These are phyloP conservation scores for Gibbula magus DNA, from an alignment of 2,888 invertebrate species.

Conservation along the genomic window DNA sequence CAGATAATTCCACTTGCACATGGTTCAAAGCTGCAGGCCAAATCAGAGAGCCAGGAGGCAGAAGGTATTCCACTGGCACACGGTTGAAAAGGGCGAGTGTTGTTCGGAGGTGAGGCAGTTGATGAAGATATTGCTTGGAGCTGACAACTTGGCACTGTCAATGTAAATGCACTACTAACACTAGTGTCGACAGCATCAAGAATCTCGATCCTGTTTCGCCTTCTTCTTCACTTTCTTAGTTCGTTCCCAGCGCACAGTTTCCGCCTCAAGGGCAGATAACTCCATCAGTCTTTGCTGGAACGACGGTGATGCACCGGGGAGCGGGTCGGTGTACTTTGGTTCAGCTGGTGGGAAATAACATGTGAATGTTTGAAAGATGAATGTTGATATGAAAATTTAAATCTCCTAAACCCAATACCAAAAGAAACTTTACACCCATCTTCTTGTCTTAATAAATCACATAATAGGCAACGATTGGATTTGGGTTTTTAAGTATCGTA, in stretches of 20 bases:
- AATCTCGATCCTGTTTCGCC: conserved; percentile 65
- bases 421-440: no score
- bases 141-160: conserved; percentile 1
- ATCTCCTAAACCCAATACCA: neutral
- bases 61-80: neutral
- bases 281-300: conserved; percentile 71
- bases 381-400: neutral
- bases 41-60: neutral
- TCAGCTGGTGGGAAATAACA: conserved; percentile 47
- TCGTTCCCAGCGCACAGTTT: conserved; percentile 71
- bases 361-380: no score
- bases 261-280: conserved; percentile 69
- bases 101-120: neutral
- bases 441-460: no score
- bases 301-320: conserved; percentile 64
- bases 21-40: neutral
- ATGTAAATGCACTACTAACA: neutral
- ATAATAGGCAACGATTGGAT: no score
- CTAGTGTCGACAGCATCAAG: conserved; percentile 44
- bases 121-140: neutral
- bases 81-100: no score
- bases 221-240: conserved; percentile 69
- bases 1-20: no score
- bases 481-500: no score
- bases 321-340: conserved; percentile 68